Conservation (phyloP, 2,888 invertebrate species). For the Eurytoma adleriae region DNA sequence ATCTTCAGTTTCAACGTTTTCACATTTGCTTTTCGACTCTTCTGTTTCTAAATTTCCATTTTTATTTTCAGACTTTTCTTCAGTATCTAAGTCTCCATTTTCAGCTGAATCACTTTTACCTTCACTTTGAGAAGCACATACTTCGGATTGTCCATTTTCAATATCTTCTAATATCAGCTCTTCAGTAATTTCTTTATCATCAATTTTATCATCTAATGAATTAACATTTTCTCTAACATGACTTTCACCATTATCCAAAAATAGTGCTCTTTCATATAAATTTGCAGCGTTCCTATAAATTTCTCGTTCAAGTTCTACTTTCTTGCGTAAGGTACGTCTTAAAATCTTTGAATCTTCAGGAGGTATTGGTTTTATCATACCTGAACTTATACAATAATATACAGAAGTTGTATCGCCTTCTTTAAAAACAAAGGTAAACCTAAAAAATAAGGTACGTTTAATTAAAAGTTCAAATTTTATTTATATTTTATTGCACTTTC, state of each 20-base stretch:
- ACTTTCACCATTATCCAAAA: constrained; percentile 54
- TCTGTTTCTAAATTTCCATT: not conserved
- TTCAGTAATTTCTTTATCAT: constrained; percentile 13
- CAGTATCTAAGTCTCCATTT: not conserved
- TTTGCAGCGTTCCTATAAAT: constrained; percentile 69
- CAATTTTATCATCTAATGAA: not conserved
- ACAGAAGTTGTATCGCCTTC: constrained; percentile 71
- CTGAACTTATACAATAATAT: constrained; percentile 68
- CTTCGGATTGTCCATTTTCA: not conserved
- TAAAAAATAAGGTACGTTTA: constrained; percentile 55
- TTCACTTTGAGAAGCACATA: not conserved
- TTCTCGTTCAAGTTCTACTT: constrained; percentile 65
- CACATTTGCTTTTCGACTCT: not conserved
- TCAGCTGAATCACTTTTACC: not conserved
- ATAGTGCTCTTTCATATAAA: constrained; percentile 71
- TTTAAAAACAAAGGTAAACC: constrained; percentile 72
- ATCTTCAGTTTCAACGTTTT: not conserved
- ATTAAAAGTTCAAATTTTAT: constrained; percentile 47
- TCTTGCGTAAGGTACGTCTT: constrained; percentile 67
- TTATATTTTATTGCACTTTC: constrained; percentile 20
- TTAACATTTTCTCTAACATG: constrained; percentile 14
- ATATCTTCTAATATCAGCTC: not conserved
- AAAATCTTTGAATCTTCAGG: constrained; percentile 65
- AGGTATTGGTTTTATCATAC: constrained; percentile 68
- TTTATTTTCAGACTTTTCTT: constrained; percentile 3